Conservation (phyloP, 1,140 invertebrate genomes). For the Diprion similis region DNA sequence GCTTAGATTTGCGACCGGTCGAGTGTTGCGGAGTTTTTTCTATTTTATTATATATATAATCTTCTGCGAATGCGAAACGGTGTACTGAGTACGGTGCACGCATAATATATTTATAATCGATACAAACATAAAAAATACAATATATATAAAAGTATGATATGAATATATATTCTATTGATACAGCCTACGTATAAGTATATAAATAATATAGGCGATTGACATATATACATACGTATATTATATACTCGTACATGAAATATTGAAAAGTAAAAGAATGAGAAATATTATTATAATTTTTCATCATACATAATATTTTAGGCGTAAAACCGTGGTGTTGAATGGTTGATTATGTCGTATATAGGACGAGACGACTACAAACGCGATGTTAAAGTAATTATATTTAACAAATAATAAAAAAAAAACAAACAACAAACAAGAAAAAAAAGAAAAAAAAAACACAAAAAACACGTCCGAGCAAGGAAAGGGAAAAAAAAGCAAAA, state of each 20-base stretch:
- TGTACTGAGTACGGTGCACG: neutral
- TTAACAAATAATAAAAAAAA: slow-evolving; percentile 20
- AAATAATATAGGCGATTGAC: too few species aligned
- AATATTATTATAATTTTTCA: too few species aligned
- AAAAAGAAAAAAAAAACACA: slow-evolving; percentile 24
- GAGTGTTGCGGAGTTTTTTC: neutral
- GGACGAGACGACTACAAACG: slow-evolving; percentile 24
- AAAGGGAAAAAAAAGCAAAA: slow-evolving; percentile 42
- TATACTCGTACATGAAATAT: neutral
- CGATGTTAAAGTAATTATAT: slow-evolving; percentile 29
- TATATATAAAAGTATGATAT: too few species aligned
- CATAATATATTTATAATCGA: neutral
- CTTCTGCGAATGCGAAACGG: neutral
- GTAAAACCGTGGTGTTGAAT: slow-evolving; percentile 24
- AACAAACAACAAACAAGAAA: slow-evolving; percentile 10
- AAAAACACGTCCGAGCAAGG: slow-evolving; percentile 26
- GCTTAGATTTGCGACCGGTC: neutral
- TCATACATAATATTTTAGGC: slow-evolving; percentile 21
- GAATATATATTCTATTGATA: too few species aligned
- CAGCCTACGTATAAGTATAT: too few species aligned
- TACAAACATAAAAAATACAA: neutral
- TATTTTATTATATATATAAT: neutral
- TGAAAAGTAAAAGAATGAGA: too few species aligned
- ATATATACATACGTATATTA: neutral
- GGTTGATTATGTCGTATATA: slow-evolving; percentile 19